Conservation (phyloP, 2,113 vertebrate genomes). For the Paramisgurnus dabryanus region DNA sequence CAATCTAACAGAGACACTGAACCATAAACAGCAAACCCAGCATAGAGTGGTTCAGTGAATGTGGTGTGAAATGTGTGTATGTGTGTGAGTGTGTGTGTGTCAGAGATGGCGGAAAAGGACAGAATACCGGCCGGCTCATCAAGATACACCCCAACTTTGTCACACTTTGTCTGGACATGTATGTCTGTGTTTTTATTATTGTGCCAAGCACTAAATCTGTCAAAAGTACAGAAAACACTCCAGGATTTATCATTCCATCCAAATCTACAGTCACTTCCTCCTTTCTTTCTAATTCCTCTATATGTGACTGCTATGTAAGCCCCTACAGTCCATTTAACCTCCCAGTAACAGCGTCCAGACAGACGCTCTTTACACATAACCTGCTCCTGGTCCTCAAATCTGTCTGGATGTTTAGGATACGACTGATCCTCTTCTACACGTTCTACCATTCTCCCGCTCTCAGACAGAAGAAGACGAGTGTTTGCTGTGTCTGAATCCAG, state of each 20-base stretch:
- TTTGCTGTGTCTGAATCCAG: conserved; percentile 16
- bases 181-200: not conserved
- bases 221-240: conserved; percentile 10
- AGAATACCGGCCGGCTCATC: not conserved
- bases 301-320: not conserved
- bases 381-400: conserved; percentile 11
- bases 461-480: not conserved
- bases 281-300: not conserved
- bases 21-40: conserved; percentile 16
- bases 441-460: not conserved
- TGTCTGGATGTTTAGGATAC: not conserved
- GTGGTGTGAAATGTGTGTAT: not conserved
- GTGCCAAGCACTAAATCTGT: conserved; percentile 2
- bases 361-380: not conserved
- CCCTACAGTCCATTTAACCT: not conserved
- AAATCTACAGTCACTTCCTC: not conserved
- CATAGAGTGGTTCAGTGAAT: not conserved
- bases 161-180: not conserved
- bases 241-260: conserved; percentile 18
- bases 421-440: not conserved
- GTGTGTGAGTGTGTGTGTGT: not conserved
- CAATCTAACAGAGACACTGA: not conserved
- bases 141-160: conserved; percentile 7
- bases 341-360: conserved; percentile 16
- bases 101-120: not conserved